Conservation (phyloP, 2,113 vertebrate species). For the Grus americana region DNA sequence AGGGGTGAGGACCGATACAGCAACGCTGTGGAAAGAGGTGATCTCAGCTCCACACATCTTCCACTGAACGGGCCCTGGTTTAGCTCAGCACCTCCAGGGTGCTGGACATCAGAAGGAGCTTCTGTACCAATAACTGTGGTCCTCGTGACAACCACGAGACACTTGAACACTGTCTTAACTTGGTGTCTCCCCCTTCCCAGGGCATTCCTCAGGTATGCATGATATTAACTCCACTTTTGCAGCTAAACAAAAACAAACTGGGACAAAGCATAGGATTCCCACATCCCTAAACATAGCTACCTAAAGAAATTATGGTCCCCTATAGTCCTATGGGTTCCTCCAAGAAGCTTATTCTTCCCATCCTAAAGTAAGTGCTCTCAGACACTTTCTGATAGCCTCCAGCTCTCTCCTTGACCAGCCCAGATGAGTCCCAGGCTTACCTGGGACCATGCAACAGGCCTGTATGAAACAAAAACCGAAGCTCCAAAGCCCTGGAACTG, state of each 20-base stretch:
- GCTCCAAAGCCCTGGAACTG: background rate
- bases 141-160: background rate
- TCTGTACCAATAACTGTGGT: background rate
- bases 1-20: rapidly evolving
- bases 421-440: background rate
- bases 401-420: background rate
- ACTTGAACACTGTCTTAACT: background rate
- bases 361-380: background rate
- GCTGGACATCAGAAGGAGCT: background rate
- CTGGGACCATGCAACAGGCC: background rate
- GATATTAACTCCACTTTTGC: background rate
- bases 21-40: background rate
- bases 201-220: background rate
- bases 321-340: background rate
- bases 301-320: background rate
- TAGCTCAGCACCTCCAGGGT: background rate
- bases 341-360: background rate
- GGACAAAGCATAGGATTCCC: background rate
- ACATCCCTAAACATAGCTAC: background rate
- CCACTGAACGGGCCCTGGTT: background rate
- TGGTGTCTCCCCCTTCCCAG: background rate
- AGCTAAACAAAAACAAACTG: background rate
- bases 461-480: background rate
- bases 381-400: background rate
- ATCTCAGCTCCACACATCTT: background rate